A percentile compares a stretch with the other conserved stretches of the same genome.
Conservation (phyloP, 2,113 vertebrate species). For the Pachycephala philippinensis region DNA sequence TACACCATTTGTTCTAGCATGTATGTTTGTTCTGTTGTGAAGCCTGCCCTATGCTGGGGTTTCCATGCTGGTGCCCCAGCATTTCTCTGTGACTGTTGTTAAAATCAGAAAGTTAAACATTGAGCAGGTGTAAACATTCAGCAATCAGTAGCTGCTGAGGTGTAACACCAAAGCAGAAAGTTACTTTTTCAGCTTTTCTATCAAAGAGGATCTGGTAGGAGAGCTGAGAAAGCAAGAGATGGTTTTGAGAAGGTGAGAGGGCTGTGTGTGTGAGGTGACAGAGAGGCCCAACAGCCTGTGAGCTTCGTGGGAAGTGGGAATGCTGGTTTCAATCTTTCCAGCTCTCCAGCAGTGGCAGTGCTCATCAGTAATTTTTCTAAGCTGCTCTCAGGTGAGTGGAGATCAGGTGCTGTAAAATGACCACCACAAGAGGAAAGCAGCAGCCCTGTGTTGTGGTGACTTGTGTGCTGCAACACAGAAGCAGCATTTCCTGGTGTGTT, state of each 20-base stretch:
- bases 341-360: background rate
- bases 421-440: background rate
- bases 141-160: background rate
- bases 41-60: background rate
- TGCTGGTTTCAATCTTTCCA: background rate
- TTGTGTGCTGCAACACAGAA: background rate
- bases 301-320: background rate
- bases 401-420: background rate
- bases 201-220: background rate
- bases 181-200: background rate
- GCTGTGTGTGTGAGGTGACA: background rate
- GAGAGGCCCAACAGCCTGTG: background rate
- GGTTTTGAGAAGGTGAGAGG: background rate
- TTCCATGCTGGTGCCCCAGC: background rate
- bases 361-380: background rate
- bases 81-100: background rate
- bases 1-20: background rate
- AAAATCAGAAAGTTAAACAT: background rate
- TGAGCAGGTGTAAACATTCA: no score
- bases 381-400: background rate
- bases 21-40: background rate
- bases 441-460: background rate
- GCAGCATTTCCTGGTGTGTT: background rate
- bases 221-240: background rate
- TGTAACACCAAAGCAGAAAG: background rate